Base-by-base conservation (phyloP, 2,113 vertebrate species). In the Ahaetulla prasina region DNA sequence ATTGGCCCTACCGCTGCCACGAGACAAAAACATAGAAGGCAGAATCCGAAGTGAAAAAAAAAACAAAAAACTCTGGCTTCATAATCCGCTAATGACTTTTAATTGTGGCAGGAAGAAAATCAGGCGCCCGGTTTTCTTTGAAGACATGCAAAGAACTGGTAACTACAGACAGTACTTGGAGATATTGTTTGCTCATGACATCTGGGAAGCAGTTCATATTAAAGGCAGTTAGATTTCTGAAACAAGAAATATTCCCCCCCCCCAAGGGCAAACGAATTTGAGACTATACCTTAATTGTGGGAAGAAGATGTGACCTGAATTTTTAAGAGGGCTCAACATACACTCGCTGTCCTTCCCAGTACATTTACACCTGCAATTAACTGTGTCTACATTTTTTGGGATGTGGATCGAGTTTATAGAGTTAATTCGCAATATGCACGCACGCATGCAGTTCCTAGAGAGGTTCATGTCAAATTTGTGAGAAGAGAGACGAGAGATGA, bases 21-120 rank as follows among this genome's bases (percentile, higher is more conserved):
- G 52, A 93, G 57, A 53, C 0, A 6, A 0, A 43, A 92, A 88
- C 85, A n/a, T 2, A 57, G 57, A 0, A 0, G 12, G 0, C 0
- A 43, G 49, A 20, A 27, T 54, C 53, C 6, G 0, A 3, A 94
- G 53, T 30, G 16, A 6, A 80, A 45, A 3, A 47, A 47, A 8
- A 80, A 3, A 47, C 5, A 8, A 80, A 39, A 68, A 5, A 16
- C 87, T 89, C 85, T 60, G 54, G 54, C 91, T 1, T 0, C 25
- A 47, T 74, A 87, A 68, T 68, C 53, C 0, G 0, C 50, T 49
- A 88, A 25, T 93, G 88, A 12, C 1, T 0, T 49, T 92, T 45
- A 10, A 35, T 86, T 1, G 0, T 74, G 54, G 11, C 22, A 9
- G 57, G 6, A 23, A 88, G 20, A 88, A 52, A 4, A 0, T 20